Conservation (phyloP, 2,888 invertebrate genomes). For the Phragmatobia fuliginosa region DNA sequence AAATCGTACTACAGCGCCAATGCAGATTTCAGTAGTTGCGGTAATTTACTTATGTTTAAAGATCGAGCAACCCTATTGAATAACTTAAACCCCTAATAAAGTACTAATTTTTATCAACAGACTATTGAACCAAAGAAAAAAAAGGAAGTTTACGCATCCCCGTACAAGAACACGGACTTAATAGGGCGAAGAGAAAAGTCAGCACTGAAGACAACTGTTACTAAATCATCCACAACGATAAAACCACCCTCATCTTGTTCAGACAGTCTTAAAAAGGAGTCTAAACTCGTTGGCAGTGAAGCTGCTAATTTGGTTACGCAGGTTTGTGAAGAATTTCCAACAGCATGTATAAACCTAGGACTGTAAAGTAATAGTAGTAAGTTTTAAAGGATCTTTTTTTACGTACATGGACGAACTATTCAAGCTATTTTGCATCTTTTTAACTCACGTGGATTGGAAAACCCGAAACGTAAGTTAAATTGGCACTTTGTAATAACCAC, state of each 20-base stretch:
- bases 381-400: neutral
- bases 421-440: too few species aligned
- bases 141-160: constrained; percentile 54
- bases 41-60: neutral
- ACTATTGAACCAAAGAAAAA: constrained; percentile 57
- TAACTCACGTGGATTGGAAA: neutral
- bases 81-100: neutral
- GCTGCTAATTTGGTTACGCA: constrained; percentile 68
- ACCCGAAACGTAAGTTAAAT: neutral
- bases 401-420: neutral
- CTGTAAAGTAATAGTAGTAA: neutral
- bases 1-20: too few species aligned
- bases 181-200: constrained; percentile 62
- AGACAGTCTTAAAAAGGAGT: constrained; percentile 50
- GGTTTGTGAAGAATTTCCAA: constrained; percentile 48
- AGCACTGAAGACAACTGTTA: constrained; percentile 46
- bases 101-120: neutral
- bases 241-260: constrained; percentile 58
- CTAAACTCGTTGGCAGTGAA: constrained; percentile 55
- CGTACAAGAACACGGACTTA: constrained; percentile 54
- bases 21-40: too few species aligned
- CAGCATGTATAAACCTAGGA: neutral
- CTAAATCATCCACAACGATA: constrained; percentile 66
- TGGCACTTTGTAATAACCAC: too few species aligned
- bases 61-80: neutral